These are phyloP conservation scores for Limnephilus marmoratus DNA, from an alignment of 2,888 invertebrate species.

Conservation along the genomic window DNA sequence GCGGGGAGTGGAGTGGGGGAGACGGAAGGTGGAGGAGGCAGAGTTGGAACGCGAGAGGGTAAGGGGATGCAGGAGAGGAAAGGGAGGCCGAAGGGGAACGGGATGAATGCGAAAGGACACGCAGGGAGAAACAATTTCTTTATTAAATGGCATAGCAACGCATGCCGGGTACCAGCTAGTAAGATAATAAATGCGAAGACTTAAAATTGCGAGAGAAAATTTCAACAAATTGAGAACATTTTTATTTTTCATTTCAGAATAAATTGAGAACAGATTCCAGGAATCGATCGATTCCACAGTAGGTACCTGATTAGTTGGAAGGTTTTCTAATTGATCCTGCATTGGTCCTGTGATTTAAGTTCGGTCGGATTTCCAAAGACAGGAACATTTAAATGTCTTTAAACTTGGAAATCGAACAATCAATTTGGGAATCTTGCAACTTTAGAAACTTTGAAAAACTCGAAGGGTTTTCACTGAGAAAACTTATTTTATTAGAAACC, in stretches of 20 bases:
- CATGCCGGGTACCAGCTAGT: too few relatives aligned
- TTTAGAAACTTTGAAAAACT: neutral
- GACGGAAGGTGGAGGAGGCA: too few relatives aligned
- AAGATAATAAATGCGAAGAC: too few relatives aligned
- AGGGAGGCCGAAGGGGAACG: too few relatives aligned
- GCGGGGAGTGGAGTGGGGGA: too few relatives aligned
- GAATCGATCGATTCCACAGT: neutral
- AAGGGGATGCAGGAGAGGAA: too few relatives aligned
- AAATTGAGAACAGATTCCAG: neutral
- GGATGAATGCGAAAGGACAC: too few relatives aligned
- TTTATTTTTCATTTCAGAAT: neutral
- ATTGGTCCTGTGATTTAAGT: conserved; percentile 26
- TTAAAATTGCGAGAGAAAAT: too few relatives aligned
- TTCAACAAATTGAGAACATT: too few relatives aligned
- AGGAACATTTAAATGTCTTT: neutral
- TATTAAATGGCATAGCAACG: too few relatives aligned
- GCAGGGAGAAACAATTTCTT: too few relatives aligned
- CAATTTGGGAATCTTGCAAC: neutral
- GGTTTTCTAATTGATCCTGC: conserved; percentile 22
- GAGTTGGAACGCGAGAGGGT: too few relatives aligned
- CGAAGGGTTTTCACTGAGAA: neutral
- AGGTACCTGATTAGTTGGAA: neutral
- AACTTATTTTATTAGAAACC: neutral
- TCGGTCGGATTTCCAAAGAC: conserved; percentile 10
- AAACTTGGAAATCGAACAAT: neutral